Evolutionary conservation across 2,797 vertebrate genomes (phyloP), one percentile per base, ranked within the genome.

Genomic region (Pipistrellus nathusii): DNA sequence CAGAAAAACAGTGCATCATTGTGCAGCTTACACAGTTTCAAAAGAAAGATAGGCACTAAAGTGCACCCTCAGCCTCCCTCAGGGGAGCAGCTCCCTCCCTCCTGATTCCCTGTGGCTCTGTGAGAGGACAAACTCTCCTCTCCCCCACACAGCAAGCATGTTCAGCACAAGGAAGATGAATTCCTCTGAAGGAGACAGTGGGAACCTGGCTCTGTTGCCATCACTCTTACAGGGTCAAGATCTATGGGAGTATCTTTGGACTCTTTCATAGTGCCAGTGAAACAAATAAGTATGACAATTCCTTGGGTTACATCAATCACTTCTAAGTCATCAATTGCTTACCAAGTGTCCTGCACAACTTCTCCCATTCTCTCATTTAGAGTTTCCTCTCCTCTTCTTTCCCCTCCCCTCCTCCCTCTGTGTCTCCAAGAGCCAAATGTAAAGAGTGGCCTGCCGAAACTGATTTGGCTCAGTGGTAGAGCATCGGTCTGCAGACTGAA

Each of bases 281-380:
- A 23, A 30, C 46, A 30, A 66, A 10, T 5, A 66, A 73, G 25
- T 18, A 38, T 23, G 44, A 73, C 2, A 75, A 44, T 44, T 44
- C 44, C 44, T n/a, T n/a, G 55, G 46, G 46, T 14, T 51, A 17
- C 5, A 20, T 25, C 27, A 32, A 8, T 76, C 18, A 10, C 15
- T 27, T 68, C 59, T 21, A 68, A 32, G 38, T 32, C 90, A 55
- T 27, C 48, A 35, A 1, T 8, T n/a, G 15, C 30, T 75, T 17
- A 5, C 6, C 13, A 6, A 51, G 25, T 4, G 25, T 35, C 57
- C 2, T 0, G 20, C 18, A n/a, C 12, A 4, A 3, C 11, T 30
- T n/a, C 68, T 68, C 20, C 18, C 59, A 62, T 30, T 27, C 17
- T 44, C 38, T n/a, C 55, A 27, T 18, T 5, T 18, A n/a, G 11